Conservation (phyloP, 2,888 invertebrate genomes). For the Acanthosepion esculentum region DNA sequence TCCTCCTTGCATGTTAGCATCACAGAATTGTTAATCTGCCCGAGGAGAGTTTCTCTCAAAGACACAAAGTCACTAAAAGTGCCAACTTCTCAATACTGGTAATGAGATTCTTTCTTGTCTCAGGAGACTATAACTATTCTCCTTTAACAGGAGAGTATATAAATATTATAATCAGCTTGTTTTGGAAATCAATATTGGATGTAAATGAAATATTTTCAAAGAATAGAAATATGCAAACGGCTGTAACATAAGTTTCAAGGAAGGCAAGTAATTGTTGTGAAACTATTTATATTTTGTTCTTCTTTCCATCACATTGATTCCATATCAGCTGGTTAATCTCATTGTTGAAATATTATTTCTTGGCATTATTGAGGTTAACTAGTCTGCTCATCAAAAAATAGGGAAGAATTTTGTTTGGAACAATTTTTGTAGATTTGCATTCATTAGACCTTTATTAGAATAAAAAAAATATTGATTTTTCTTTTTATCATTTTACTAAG, state of each 20-base stretch:
- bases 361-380: neutral
- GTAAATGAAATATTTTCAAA: neutral
- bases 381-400: no score
- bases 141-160: neutral
- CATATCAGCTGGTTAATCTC: neutral
- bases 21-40: no score
- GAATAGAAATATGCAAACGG: neutral
- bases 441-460: no score
- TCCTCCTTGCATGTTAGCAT: no score
- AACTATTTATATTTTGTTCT: neutral
- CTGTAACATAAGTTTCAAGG: neutral
- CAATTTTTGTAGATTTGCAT: no score
- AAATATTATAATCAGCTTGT: slow-evolving; percentile 9
- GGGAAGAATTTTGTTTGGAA: no score
- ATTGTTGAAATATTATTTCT: neutral
- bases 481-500: no score
- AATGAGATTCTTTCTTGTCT: neutral
- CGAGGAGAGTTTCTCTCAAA: no score
- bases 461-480: no score
- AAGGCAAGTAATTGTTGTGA: neutral
- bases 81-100: no score
- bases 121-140: neutral
- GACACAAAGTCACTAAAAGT: no score
- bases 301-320: neutral
- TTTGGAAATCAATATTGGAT: neutral